Evolutionary conservation across 2,888 invertebrate species (phyloP), one percentile per base, ranked within the genome.

Genomic region (Bombyx huttoni): DNA sequence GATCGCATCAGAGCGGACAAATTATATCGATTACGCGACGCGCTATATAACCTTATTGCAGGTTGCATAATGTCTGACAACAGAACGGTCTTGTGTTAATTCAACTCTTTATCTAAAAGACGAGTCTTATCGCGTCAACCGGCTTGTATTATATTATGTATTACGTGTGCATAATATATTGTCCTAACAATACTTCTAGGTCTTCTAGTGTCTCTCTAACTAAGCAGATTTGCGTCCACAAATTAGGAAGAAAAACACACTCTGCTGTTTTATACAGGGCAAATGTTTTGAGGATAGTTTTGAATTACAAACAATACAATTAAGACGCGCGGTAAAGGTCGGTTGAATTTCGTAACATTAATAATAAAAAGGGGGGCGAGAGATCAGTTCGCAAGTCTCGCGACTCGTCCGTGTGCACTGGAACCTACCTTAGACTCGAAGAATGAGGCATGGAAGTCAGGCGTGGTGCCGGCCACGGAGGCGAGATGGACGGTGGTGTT

Each of bases 391-490:
- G 24, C 24, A 24, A 24, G 24, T 3, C 24, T 24, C 24, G 5
- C 24, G 24, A 24, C 24, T 24, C 24, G 24, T 24, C 5, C 24
- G 24, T 24, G 5, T 3, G 24, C 24, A 24, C 7, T 40, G 45
- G 40, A n/a, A 35, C 48, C n/a, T 48, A 98, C 97, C 92, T 97
- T 97, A 71, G 97, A 93, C 73, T 97, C 94, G 83, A 98, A 98
- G 91, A 98, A 98, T 61, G 98, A 98, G 71, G 98, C 97, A 84
- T 98, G 97, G 90, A 98, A 98, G 89, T 97, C 96, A 45, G 95
- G 94, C 65, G 97, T 96, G 81, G 94, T 96, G 68, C 98, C 98
- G 61, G 97, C 96, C 74, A 98, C 96, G 61, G 98, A 97, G 75
- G 96, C 94, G 76, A 98, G 92, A 80, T 96, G 96, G 72, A 98